phyloP scores from a whole-genome alignment of 2,888 invertebrate species.

The Thumatha senex region DNA sequence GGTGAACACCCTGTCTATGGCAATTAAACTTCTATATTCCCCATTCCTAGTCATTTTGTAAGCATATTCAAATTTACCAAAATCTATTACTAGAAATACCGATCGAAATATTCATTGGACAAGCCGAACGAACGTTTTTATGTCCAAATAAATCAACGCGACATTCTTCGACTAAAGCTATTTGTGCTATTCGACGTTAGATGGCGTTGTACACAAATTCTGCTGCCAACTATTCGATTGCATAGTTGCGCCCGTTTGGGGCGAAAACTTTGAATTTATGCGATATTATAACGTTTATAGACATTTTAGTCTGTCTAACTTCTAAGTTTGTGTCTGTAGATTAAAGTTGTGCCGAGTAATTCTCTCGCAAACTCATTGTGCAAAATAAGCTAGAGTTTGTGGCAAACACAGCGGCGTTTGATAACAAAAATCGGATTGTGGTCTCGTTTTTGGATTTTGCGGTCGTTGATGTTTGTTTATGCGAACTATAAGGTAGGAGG shows the following conservation, averaged over 20 bases:
- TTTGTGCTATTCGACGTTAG: slow-evolving; percentile 54
- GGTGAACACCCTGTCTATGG: no score
- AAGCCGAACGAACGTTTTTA: slow-evolving; percentile 31
- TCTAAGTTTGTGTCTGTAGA: slow-evolving; percentile 51
- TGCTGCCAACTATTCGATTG: slow-evolving; percentile 48
- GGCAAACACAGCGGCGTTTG: slow-evolving; percentile 13
- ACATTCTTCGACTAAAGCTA: slow-evolving; percentile 30
- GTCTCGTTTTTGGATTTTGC: slow-evolving; percentile 20
- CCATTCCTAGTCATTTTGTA: no score
- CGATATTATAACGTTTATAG: slow-evolving; percentile 51
- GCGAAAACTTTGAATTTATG: slow-evolving; percentile 60
- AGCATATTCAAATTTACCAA: slow-evolving; percentile 13
- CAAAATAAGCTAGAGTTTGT: slow-evolving; percentile 22
- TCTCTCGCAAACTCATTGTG: slow-evolving; percentile 21
- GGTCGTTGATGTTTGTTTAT: slow-evolving; percentile 16
- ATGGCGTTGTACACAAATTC: slow-evolving; percentile 57
- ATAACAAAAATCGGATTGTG: slow-evolving; percentile 39
- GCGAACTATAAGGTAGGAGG: slow-evolving; percentile 8
- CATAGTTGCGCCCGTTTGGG: slow-evolving; percentile 40
- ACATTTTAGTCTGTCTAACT: slow-evolving; percentile 38
- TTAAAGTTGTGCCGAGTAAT: slow-evolving; percentile 47
- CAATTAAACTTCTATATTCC: no score
- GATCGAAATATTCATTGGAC: slow-evolving; percentile 18
- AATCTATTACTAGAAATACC: slow-evolving; percentile 25
- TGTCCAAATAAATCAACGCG: slow-evolving; percentile 40